Base-by-base conservation (phyloP, 2,888 invertebrate species). In the Hecatera dysodea region DNA sequence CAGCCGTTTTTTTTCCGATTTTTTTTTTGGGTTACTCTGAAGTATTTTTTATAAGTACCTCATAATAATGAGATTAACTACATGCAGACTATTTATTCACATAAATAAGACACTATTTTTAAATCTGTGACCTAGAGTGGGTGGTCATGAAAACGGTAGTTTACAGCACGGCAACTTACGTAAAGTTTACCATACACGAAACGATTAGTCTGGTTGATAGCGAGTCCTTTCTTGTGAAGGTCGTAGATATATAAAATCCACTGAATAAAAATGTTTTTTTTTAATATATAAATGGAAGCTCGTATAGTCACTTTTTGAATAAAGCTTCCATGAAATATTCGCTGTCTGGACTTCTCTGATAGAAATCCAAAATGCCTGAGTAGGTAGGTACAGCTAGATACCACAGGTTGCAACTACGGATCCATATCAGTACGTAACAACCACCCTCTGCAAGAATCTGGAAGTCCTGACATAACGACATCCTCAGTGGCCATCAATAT, bases 121-220 rank as follows among this genome's bases (percentile, higher is more conserved):
- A 90, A 88, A 89, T 84, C 82, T 78, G 79, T 87, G 90, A 88
- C 90, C 90, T 88, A 87, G 87, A 88, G 81, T 69, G 80, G 81
- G 81, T 84, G 85, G 86, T 88, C 84, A 82, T 87, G 89, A 89
- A 88, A 88, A 83, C 81, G 75, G 78, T 81, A 78, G 79, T 84
- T 88, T 81, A 87, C 53, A 80, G 83, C 82, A 82, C 75, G 77
- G 78, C 65, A 71, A 79, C 71, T 56, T 73, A 75, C 64, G 65
- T 84, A 81, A 84, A 83, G 81, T 68, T 77, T 50, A 59, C 79
- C 67, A 84, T 81, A 67, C 81, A 84, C 77, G 66, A 57, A 50
- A 67, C 79, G 81, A 78, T 78, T 66, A 44, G 46, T 50, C 59
- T 60, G 29, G 19, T 27, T 67, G 48, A 64, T 66, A 66, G 48